Conservation (phyloP, 2,113 vertebrate genomes). For the Bettongia penicillata region DNA sequence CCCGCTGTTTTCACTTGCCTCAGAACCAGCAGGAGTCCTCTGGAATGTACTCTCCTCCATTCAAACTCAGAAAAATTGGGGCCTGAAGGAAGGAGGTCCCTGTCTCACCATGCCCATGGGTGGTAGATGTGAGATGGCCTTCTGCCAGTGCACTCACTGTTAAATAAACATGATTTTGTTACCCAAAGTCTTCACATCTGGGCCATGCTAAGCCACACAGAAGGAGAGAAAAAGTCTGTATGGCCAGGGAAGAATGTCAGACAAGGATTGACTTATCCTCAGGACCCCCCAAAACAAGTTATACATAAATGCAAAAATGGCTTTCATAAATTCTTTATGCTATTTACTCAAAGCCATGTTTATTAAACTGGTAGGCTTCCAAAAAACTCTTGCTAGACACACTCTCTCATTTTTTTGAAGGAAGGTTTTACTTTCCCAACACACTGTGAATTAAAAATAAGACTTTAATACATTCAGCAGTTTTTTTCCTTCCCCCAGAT, state of each 20-base stretch:
- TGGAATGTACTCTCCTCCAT: neutral
- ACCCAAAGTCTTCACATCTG: neutral
- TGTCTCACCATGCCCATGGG: neutral
- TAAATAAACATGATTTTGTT: neutral
- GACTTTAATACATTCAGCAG: neutral
- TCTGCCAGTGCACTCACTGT: neutral
- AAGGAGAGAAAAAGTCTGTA: neutral
- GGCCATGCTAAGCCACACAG: neutral
- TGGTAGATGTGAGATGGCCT: neutral
- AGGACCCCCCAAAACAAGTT: neutral
- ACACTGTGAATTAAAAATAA: constrained; percentile 31
- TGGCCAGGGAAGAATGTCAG: neutral
- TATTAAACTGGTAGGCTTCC: constrained; percentile 38
- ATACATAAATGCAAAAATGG: neutral
- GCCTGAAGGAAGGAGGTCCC: neutral
- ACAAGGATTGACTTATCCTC: neutral
- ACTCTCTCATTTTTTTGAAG: neutral
- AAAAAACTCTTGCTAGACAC: neutral
- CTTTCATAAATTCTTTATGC: constrained; percentile 5
- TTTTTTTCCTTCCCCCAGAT: neutral
- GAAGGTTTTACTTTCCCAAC: constrained; percentile 10
- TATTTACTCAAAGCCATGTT: neutral
- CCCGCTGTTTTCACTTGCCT: neutral
- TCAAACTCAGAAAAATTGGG: neutral
- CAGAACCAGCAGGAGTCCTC: neutral